Evolutionary conservation across 2,888 invertebrate species (phyloP).

Genomic region (Crocallis elinguaria): DNA sequence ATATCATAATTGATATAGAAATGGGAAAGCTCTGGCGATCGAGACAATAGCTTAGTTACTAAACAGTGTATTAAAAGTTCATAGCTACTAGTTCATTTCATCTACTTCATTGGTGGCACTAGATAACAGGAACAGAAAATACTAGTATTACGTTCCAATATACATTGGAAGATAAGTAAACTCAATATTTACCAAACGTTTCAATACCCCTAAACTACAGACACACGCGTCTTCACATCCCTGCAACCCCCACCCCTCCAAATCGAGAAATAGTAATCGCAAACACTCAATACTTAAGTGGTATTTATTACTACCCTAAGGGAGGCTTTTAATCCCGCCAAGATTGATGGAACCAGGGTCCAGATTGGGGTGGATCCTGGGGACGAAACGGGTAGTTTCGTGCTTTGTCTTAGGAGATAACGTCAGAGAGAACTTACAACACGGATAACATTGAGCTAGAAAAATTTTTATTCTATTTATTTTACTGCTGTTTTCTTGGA

Average conservation of each 20-base stretch:
- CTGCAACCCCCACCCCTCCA: slow-evolving; percentile 17
- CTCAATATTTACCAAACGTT: neutral
- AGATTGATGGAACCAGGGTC: slow-evolving; percentile 35
- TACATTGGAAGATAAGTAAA: neutral
- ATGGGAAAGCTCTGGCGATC: too few relatives aligned
- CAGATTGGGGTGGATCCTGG: slow-evolving; percentile 21
- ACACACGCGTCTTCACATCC: slow-evolving; percentile 8
- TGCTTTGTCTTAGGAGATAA: slow-evolving; percentile 21
- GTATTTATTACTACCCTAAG: slow-evolving; percentile 40
- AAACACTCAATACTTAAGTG: slow-evolving; percentile 46
- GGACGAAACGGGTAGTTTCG: slow-evolving; percentile 16
- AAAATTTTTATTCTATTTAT: too few relatives aligned
- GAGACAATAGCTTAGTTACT: too few relatives aligned
- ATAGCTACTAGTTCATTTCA: too few relatives aligned
- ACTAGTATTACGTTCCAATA: too few relatives aligned
- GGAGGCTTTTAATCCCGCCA: slow-evolving; percentile 39
- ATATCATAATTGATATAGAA: too few relatives aligned
- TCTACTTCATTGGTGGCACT: too few relatives aligned
- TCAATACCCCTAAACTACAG: neutral
- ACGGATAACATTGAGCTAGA: neutral
- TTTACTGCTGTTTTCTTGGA: neutral
- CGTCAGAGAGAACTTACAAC: neutral
- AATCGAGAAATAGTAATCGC: slow-evolving; percentile 41
- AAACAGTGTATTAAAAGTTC: too few relatives aligned
- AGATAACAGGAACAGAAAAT: too few relatives aligned